Evolutionary conservation across 2,113 vertebrate genomes (phyloP), one percentile per base, ranked within the genome.

Genomic region (Eulacestoma nigropectus): DNA sequence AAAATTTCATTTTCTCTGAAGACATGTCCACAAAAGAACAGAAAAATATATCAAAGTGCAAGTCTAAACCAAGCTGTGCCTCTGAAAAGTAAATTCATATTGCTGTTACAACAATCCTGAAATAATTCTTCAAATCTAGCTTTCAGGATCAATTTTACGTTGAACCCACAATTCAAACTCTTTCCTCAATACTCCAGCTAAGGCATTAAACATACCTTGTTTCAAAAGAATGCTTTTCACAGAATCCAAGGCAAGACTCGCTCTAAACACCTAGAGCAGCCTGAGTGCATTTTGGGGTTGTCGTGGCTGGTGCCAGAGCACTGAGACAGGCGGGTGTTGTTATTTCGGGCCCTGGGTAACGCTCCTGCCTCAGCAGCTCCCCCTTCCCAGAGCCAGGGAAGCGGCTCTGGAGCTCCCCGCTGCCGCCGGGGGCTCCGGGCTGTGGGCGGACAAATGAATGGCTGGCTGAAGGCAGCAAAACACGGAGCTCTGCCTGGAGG

Each of bases 401-500:
- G 70, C 44, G 35, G 89, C 93, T 94, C 64, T 11, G 21, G 82
- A 81, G 90, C 92, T 49, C 74, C 30, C 77, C 75, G 15, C 90
- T 72, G 90, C 67, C 41, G 47, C 94, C 87, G 74, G 90, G 95
- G 26, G 90, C 93, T 96, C 57, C 33, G 37, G 50, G 96, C 85
- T 65, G 96, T 93, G 56, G 96, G 96, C 86, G 95, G 96, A 94
- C 90, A 96, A 84, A 96, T 96, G 96, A 97, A 92, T 75, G 96
- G 92, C 81, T 97, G 93, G 95, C 91, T 96, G 95, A 50, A 80
- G 93, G 93, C 62, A 96, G 86, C 55, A 72, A 95, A 93, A 93
- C 95, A 94, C 4, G 16, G 73, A 32, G 88, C 59, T 88, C 79
- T 94, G 88, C 32, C 44, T 41, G 69, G 44, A 84, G 91, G 59